phyloP scores from a whole-genome alignment of 2,888 invertebrate genomes.

The Dysmachus trigonus region DNA sequence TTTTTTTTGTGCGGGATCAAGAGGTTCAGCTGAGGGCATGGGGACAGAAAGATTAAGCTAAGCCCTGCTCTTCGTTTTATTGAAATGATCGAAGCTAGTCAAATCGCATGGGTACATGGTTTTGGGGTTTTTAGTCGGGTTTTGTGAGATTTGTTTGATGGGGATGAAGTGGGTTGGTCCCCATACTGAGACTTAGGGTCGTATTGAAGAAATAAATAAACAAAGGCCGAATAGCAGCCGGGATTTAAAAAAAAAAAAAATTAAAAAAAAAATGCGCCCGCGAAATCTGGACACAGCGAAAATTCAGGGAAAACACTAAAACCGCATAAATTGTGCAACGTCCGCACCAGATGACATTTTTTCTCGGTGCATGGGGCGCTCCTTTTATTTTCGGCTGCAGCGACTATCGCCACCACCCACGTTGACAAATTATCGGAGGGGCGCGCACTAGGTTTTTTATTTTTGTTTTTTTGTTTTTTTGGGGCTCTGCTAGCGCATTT shows the following conservation, averaged over 20 bases:
- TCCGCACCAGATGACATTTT: slow-evolving; percentile 46
- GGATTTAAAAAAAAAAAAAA: neutral
- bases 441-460: neutral
- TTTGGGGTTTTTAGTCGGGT: neutral
- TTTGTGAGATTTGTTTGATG: neutral
- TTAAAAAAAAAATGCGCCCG: neutral
- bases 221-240: neutral
- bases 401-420: slow-evolving; percentile 4
- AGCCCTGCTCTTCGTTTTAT: neutral
- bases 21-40: neutral
- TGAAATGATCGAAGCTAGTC: neutral
- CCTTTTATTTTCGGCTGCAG: slow-evolving; percentile 4
- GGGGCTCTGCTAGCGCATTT: neutral
- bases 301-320: slow-evolving; percentile 36
- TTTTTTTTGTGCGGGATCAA: neutral
- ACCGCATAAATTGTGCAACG: slow-evolving; percentile 47
- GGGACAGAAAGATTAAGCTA: neutral
- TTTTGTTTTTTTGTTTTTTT: slow-evolving; percentile 27
- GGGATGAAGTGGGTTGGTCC: too few relatives aligned
- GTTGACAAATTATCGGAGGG: slow-evolving; percentile 44
- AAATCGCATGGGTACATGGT: neutral
- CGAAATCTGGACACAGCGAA: slow-evolving; percentile 16
- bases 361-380: neutral
- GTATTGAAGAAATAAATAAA: slow-evolving; percentile 41
- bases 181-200: neutral